These are phyloP conservation scores for Chrysomela aeneicollis DNA, from an alignment of 2,888 invertebrate genomes.

Conservation along the genomic window DNA sequence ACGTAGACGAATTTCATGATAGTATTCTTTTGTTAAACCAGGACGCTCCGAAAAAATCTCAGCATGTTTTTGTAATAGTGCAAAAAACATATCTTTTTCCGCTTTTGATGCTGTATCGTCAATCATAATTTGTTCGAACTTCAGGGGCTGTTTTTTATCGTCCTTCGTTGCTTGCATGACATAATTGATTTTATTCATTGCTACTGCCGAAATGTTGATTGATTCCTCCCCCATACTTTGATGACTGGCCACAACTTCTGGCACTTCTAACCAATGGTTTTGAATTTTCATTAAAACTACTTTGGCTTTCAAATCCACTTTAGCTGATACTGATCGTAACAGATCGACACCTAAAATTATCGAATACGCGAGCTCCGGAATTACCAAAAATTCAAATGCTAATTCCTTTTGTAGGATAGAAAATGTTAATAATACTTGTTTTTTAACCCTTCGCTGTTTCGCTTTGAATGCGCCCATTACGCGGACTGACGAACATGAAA, in stretches of 20 bases:
- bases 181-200: conserved; percentile 4
- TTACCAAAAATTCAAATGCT: conserved; percentile 26
- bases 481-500: background rate
- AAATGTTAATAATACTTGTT: background rate
- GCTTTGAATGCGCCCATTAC: conserved; percentile 1
- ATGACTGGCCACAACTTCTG: background rate
- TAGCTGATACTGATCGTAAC: background rate
- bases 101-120: background rate
- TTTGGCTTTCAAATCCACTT: background rate
- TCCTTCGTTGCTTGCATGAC: background rate
- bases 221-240: background rate
- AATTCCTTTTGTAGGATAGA: background rate
- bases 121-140: background rate
- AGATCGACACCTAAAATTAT: conserved; percentile 27
- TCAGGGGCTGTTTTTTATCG: background rate
- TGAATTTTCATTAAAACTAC: background rate
- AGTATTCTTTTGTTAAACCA: conserved; percentile 17
- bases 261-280: conserved; percentile 2
- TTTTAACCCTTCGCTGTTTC: background rate
- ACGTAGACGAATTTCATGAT: conserved; percentile 19
- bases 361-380: conserved; percentile 27
- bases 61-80: background rate
- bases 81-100: background rate
- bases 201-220: conserved; percentile 2
- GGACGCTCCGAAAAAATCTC: conserved; percentile 19